A percentile compares a stretch with the other conserved stretches of the same genome.
Evolutionary conservation across 2,888 invertebrate species (phyloP).

Genomic region (Amblyteles armatorius): DNA sequence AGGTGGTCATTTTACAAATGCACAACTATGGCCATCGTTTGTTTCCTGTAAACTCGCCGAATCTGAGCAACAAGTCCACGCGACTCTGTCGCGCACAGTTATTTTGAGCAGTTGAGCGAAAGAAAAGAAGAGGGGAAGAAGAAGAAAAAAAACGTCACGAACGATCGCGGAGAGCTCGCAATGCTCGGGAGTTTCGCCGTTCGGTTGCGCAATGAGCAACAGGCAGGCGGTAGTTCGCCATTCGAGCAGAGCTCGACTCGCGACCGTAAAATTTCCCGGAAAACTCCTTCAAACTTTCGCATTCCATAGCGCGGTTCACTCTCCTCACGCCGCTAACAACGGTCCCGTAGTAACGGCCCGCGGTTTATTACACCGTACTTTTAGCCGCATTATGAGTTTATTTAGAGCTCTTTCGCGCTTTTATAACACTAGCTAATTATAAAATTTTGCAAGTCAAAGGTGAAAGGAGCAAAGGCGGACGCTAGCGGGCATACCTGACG

Average conservation of each 20-base stretch:
- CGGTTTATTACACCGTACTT: constrained; percentile 5
- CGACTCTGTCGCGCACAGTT: constrained; percentile 1
- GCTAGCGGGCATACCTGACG: neutral
- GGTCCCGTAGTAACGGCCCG: constrained; percentile 8
- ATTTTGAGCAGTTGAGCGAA: constrained; percentile 18
- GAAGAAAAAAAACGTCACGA: constrained; percentile 17
- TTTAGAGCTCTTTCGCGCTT: constrained; percentile 16
- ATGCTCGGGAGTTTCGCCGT: constrained; percentile 32
- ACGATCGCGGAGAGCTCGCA: constrained; percentile 25
- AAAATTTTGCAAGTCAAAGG: constrained; percentile 28
- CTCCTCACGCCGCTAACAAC: constrained; percentile 17
- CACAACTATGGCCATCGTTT: neutral
- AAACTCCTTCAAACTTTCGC: constrained; percentile 70
- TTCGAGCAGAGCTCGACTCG: constrained; percentile 52
- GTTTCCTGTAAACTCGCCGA: neutral
- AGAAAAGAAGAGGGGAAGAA: constrained; percentile 11
- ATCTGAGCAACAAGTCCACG: neutral
- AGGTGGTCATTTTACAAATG: neutral
- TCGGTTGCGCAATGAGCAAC: constrained; percentile 59
- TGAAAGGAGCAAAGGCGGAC: neutral
- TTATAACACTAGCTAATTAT: constrained; percentile 29
- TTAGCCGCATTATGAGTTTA: constrained; percentile 7
- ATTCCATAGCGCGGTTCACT: constrained; percentile 64
- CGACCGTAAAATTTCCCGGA: constrained; percentile 71
- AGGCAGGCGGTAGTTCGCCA: constrained; percentile 42